Evolutionary conservation across 2,888 invertebrate genomes (phyloP), one percentile per base, ranked within the genome.

Genomic region (Argyra leucocephala): DNA sequence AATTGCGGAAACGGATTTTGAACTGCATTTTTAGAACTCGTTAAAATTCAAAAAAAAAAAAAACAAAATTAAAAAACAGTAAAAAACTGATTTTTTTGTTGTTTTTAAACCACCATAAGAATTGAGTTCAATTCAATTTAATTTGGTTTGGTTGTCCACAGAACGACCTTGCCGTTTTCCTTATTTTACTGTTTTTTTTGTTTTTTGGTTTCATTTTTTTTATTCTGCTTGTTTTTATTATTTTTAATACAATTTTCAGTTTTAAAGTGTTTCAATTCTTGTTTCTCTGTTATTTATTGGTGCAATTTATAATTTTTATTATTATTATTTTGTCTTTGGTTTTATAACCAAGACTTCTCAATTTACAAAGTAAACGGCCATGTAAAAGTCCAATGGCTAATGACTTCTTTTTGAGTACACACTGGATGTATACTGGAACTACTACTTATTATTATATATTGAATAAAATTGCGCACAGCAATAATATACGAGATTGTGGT

Each of bases 301-400:
- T 48, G n/a, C 48, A 48, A n/a, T 48, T 48, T 48, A 31, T 6
- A 31, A 6, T 31, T 7, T 7, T 26, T 26, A n/a, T n/a, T n/a
- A n/a, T n/a, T n/a, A n/a, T n/a, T n/a, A n/a, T n/a, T n/a, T n/a
- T n/a, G n/a, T n/a, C n/a, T n/a, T n/a, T n/a, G n/a, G n/a, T n/a
- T n/a, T n/a, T n/a, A n/a, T n/a, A n/a, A n/a, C n/a, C n/a, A n/a
- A 31, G 10, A 48, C 48, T 48, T 48, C 48, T 48, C 48, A 48
- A 18, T 48, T 48, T 48, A 18, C 48, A 48, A 48, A 48, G 48
- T 48, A 48, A 48, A 48, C 48, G 48, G 48, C 48, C 48, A 48
- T 48, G 48, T 48, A 48, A 48, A 48, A 48, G 15, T 48, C 48
- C 48, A 48, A 15, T 48, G 48, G 48, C 48, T 48, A 48, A 48